phyloP scores from a whole-genome alignment of 2,797 vertebrate genomes.

The Acipenser oxyrinchus region DNA sequence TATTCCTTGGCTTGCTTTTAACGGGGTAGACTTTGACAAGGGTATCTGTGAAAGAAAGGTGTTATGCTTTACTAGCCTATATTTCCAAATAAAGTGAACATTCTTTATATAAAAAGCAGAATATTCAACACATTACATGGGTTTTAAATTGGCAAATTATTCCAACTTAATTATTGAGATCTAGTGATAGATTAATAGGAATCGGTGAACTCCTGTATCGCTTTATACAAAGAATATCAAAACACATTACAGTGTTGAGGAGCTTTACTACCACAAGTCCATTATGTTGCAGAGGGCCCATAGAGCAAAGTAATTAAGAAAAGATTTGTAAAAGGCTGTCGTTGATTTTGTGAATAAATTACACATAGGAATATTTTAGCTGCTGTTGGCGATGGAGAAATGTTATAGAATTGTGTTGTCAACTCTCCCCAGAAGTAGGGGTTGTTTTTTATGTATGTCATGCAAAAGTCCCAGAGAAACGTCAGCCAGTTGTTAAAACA shows the following conservation, averaged over 20 bases:
- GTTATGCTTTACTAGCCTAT: too few species aligned
- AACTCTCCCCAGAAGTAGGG: too few species aligned
- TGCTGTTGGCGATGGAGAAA: not conserved
- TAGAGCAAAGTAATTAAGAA: not conserved
- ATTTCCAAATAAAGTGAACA: too few species aligned
- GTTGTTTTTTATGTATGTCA: too few species aligned
- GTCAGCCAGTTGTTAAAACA: too few species aligned
- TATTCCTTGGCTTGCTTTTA: too few species aligned
- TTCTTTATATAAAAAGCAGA: not conserved
- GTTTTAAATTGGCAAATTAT: slow-evolving; percentile 1
- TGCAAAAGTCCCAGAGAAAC: too few species aligned
- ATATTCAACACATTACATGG: not conserved
- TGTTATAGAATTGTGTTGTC: not conserved
- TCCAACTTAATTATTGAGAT: not conserved
- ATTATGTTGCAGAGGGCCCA: not conserved
- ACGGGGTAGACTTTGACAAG: too few species aligned
- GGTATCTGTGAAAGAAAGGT: too few species aligned
- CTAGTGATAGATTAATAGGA: not conserved
- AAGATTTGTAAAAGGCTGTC: not conserved
- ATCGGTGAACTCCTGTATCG: not conserved
- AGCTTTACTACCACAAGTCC: not conserved
- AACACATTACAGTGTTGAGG: not conserved
- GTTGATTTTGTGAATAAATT: not conserved
- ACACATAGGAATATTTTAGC: not conserved
- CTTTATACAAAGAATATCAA: not conserved